A percentile compares a stretch with the other conserved stretches of the same genome.
phyloP scores from a whole-genome alignment of 2,888 invertebrate species.

The Drosophila mercatorum region DNA sequence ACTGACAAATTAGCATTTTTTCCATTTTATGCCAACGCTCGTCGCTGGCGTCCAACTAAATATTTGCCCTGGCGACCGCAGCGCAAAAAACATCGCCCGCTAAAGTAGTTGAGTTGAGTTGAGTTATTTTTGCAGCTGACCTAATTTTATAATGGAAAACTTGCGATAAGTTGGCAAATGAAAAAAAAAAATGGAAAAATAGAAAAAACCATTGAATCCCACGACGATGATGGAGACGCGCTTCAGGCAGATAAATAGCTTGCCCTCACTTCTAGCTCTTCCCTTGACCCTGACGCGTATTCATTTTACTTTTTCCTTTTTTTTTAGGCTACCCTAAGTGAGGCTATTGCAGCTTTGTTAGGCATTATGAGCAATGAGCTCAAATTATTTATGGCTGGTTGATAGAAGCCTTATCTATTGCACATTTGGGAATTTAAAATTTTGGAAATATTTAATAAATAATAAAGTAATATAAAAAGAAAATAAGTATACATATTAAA shows the following conservation, averaged over 20 bases:
- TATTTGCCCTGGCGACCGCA: conserved; percentile 62
- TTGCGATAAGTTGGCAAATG: conserved; percentile 74
- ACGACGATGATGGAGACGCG: conserved; percentile 48
- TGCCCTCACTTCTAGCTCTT: conserved; percentile 38
- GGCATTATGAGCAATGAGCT: too few relatives aligned
- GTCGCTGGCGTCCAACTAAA: conserved; percentile 59
- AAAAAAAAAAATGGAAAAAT: conserved; percentile 3
- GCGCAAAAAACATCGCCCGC: conserved; percentile 42
- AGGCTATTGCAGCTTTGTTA: background rate
- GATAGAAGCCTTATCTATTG: too few relatives aligned
- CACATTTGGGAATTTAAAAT: too few relatives aligned
- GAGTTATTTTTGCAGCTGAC: conserved; percentile 82
- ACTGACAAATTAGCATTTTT: conserved; percentile 81
- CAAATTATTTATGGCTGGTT: too few relatives aligned
- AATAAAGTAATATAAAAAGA: too few relatives aligned
- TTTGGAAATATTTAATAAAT: too few relatives aligned
- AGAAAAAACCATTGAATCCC: conserved; percentile 30
- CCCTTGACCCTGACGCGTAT: conserved; percentile 24
- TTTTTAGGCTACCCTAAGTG: conserved; percentile 2
- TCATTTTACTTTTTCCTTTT: conserved; percentile 4
- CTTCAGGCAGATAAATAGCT: conserved; percentile 77
- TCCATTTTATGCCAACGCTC: conserved; percentile 69
- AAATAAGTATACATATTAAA: too few relatives aligned
- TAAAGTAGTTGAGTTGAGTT: conserved; percentile 76
- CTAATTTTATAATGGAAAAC: conserved; percentile 83